These are phyloP conservation scores for Bostrychus sinensis DNA, from an alignment of 2,113 vertebrate species.

Conservation along the genomic window DNA sequence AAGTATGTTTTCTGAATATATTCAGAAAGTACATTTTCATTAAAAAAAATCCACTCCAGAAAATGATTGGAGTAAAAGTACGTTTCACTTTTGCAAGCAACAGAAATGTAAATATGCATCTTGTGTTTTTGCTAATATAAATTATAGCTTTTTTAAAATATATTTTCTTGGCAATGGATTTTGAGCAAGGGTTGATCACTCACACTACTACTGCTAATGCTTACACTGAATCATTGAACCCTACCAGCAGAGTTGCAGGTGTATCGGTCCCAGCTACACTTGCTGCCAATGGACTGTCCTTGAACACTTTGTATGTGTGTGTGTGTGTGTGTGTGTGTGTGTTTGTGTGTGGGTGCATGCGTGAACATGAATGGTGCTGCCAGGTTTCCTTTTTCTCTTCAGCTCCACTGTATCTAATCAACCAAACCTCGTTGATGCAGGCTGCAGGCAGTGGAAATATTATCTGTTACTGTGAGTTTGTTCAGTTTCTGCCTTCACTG, in stretches of 20 bases:
- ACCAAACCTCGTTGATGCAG: slow-evolving; percentile 52
- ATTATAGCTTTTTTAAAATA: too few relatives aligned
- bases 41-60: too few relatives aligned
- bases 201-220: too few relatives aligned
- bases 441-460: slow-evolving; percentile 60
- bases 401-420: slow-evolving; percentile 73
- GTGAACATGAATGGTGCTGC: slow-evolving; percentile 31
- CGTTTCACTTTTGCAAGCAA: too few relatives aligned
- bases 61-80: too few relatives aligned
- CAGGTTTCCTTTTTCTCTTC: slow-evolving; percentile 56
- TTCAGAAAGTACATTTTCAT: too few relatives aligned
- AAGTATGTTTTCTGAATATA: too few relatives aligned
- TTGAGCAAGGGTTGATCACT: not conserved
- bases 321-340: slow-evolving; percentile 23
- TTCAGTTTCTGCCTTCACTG: slow-evolving; percentile 64
- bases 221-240: too few relatives aligned
- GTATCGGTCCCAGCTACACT: slow-evolving; percentile 60
- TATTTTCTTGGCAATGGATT: too few relatives aligned
- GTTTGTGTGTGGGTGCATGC: slow-evolving; percentile 1
- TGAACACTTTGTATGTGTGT: slow-evolving; percentile 50
- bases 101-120: too few relatives aligned
- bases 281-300: slow-evolving; percentile 36
- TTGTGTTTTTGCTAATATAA: too few relatives aligned
- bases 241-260: slow-evolving; percentile 51
- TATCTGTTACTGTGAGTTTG: slow-evolving; percentile 66